Base-by-base conservation (phyloP, 2,888 invertebrate genomes). In the Dicroscelio sp. region DNA sequence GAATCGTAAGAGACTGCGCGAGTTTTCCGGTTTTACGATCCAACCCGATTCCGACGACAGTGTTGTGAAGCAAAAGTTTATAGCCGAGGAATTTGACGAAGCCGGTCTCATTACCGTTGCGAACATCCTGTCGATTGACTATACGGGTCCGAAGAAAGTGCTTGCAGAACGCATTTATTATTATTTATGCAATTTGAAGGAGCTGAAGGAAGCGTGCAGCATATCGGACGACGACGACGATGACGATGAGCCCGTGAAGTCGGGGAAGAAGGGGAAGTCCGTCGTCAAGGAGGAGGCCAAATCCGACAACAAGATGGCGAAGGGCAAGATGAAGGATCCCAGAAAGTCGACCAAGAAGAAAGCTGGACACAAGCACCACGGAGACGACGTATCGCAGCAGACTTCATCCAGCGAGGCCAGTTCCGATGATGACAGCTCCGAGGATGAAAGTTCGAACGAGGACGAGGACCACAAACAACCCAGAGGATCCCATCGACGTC, bases 11-110 rank as follows among this genome's bases (percentile, higher is more conserved):
- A 71, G 76, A 10, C 67, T 91, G 30, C 25, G 85, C 55, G 69
- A 86, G 14, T 90, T 92, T 60, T 14, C 48, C 25, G 90, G 92
- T 0, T 92, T 90, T 43, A 12, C 8, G 10, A 90, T 90, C 65
- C 52, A 30, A 52, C 48, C 48, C 0, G 48, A 43, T 30, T 88
- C 88, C 10, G 65, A 25, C 6, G 73, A 87, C 35, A 73, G 76
- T 30, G 12, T 27, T 2, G 23, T 8, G 14, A 92, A 92, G 63
- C 17, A 90, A 14, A 75, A 75, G 31, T 87, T 23, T 14, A 78
- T 86, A 20, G 48, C 8, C 17, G 38, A 30, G 33, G n/a, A 55
- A 25, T 76, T 89, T 23, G 60, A 78, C 0, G 63, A 83, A n/a
- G 86, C 80, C 20, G 84, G 89, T 73, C 52, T 91, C 2, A 84